Conservation (phyloP, 30 jellyfish, hydroid and myxozoan species). For the Aurelia aurita complex sp. Pacific region DNA sequence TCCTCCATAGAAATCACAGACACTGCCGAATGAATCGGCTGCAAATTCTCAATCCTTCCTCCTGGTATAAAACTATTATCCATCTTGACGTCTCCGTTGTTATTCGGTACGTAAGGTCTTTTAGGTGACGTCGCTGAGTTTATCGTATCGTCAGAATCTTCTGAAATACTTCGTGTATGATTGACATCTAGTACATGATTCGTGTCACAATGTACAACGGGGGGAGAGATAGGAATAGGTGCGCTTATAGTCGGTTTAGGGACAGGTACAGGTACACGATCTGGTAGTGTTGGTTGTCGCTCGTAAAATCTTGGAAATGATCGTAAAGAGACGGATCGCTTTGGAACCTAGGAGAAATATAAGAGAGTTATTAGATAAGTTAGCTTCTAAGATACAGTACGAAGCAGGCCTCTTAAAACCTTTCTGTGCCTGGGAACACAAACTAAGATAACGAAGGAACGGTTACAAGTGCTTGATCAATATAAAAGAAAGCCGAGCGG, state of each 20-base stretch:
- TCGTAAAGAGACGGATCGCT: slow-evolving; percentile 57
- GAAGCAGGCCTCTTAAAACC: neutral
- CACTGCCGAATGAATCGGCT: slow-evolving; percentile 83
- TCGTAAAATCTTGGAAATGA: slow-evolving; percentile 62
- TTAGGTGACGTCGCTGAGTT: slow-evolving; percentile 23
- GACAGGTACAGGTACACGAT: slow-evolving; percentile 15
- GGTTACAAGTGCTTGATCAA: neutral
- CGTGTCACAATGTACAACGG: slow-evolving; percentile 46
- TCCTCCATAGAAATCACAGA: slow-evolving; percentile 98
- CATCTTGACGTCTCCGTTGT: slow-evolving; percentile 55
- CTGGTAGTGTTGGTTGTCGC: slow-evolving; percentile 25
- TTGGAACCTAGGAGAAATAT: slow-evolving; percentile 30
- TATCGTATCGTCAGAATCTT: slow-evolving; percentile 57
- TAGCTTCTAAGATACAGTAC: no score
- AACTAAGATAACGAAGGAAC: neutral
- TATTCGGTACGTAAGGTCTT: slow-evolving; percentile 14
- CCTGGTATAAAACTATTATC: slow-evolving; percentile 62
- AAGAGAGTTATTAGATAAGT: no score
- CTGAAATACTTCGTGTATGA: slow-evolving; percentile 56
- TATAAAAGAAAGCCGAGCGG: neutral
- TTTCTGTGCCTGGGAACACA: neutral
- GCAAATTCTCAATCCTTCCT: slow-evolving; percentile 65
- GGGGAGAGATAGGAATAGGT: slow-evolving; percentile 48
- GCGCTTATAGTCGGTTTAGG: slow-evolving; percentile 44
- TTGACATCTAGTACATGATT: slow-evolving; percentile 16